Evolutionary conservation across 2,888 invertebrate species (phyloP), one percentile per base, ranked within the genome.

Genomic region (Erebia epiphron): DNA sequence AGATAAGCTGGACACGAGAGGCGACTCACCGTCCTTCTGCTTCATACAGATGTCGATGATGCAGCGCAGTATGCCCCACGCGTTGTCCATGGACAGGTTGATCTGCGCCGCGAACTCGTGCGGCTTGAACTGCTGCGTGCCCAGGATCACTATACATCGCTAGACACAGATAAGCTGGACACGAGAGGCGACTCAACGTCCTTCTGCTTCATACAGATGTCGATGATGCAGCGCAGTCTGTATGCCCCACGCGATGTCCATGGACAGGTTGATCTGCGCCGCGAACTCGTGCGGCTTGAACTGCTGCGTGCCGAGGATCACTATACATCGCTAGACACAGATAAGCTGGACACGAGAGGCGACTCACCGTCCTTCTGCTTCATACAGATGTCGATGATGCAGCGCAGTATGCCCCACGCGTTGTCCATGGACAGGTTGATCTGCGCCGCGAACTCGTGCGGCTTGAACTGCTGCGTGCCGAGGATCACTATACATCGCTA

Each of bases 221-320:
- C 99, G 79, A 99, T 97, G 82, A 99, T 98, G 89, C 99, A 99
- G 16, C 99, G 95, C 73, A 99, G n/a, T n/a, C n/a, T n/a, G 94
- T 72, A 99, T 98, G 76, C 99, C 99, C 99, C 99, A 99, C 2
- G 98, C 99, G 91, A 99, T 99, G 89, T 99, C 99, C 99, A 99
- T 98, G 85, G 98, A 99, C 82, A 99, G 93, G 91, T 99, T 99
- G 85, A 99, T 99, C 91, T 99, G 99, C 10, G 98, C 98, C 13
- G 99, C 99, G 90, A 99, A 99, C 94, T 99, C 99, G 84, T 97
- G 96, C 13, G 99, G 99, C 87, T 98, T 99, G 93, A 99, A 99
- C 91, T 99, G 99, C 89, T 99, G 99, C 43, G 98, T 98, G 75
- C 99, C 99, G 76, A 99, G 94, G 81, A 99, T 98, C 62, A 99